Evolutionary conservation across 2,888 invertebrate genomes (phyloP).

Genomic region (Drosophila macrospina): DNA sequence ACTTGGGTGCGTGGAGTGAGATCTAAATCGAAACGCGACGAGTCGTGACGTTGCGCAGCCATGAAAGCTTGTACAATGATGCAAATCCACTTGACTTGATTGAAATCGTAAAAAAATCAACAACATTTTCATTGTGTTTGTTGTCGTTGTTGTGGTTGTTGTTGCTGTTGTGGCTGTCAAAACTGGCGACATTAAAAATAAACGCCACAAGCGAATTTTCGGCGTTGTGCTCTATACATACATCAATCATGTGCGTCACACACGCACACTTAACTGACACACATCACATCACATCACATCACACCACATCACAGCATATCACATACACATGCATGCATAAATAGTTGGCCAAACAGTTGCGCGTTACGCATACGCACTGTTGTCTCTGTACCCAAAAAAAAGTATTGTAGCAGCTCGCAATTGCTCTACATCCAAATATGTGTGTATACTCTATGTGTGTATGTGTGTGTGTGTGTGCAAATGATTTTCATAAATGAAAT

Average conservation of each 20-base stretch:
- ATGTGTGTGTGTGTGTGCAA: conserved; percentile 45
- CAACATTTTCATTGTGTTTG: conserved; percentile 50
- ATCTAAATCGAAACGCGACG: conserved; percentile 38
- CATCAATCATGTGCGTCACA: conserved; percentile 67
- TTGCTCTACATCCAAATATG: not conserved
- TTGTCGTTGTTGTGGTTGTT: conserved; percentile 16
- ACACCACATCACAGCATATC: conserved; percentile 8
- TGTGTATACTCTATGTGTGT: conserved; percentile 17
- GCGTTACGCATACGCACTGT: conserved; percentile 64
- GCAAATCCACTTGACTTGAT: conserved; percentile 80
- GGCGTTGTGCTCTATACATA: conserved; percentile 36
- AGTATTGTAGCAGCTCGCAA: conserved; percentile 30
- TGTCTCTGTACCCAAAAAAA: conserved; percentile 24
- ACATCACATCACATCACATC: conserved; percentile 13
- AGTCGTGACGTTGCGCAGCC: conserved; percentile 37
- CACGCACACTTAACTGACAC: conserved; percentile 16
- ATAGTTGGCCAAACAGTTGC: conserved; percentile 39
- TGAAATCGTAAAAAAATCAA: conserved; percentile 75
- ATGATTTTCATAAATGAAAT: conserved; percentile 78
- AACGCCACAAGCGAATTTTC: conserved; percentile 38
- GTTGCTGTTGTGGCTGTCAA: conserved; percentile 24
- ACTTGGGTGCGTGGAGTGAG: conserved; percentile 6
- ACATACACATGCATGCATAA: conserved; percentile 36
- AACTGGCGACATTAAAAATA: conserved; percentile 71
- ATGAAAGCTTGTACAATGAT: conserved; percentile 68